A percentile compares a stretch with the other conserved stretches of the same genome.
Evolutionary conservation across 2,113 vertebrate species (phyloP).

Genomic region (Spheniscus mendiculus): DNA sequence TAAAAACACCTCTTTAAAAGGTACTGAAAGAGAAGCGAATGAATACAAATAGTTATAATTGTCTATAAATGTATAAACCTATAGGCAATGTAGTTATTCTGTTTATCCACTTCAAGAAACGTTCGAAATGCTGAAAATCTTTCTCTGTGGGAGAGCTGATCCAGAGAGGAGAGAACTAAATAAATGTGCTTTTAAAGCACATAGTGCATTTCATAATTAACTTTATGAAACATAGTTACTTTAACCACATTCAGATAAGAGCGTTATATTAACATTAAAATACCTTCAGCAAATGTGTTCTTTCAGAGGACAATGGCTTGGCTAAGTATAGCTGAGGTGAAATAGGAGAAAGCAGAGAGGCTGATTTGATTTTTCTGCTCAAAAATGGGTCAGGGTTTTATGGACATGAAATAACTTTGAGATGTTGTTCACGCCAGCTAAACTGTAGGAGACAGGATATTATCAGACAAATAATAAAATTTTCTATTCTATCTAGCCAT

Average conservation of each 20-base stretch:
- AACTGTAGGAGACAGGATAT: background rate
- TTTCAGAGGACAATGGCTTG: background rate
- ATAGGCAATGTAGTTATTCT: background rate
- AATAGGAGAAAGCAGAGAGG: background rate
- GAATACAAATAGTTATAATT: background rate
- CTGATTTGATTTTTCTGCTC: constrained; percentile 41
- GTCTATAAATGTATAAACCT: background rate
- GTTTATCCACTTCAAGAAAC: background rate
- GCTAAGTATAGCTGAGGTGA: background rate
- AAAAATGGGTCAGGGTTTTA: background rate
- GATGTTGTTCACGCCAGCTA: background rate
- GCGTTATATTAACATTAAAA: background rate
- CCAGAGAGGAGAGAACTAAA: background rate
- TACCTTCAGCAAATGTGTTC: background rate
- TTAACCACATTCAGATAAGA: background rate
- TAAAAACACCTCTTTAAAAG: background rate
- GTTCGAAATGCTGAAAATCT: background rate
- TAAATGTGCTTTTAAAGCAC: background rate
- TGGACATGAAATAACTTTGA: background rate
- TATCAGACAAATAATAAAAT: constrained; percentile 18
- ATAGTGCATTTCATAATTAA: background rate
- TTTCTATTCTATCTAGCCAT: background rate
- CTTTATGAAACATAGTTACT: background rate
- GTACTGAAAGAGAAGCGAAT: background rate
- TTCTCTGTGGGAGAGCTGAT: background rate